phyloP scores from a whole-genome alignment of 2,888 invertebrate genomes.

The Latrodectus hesperus region DNA sequence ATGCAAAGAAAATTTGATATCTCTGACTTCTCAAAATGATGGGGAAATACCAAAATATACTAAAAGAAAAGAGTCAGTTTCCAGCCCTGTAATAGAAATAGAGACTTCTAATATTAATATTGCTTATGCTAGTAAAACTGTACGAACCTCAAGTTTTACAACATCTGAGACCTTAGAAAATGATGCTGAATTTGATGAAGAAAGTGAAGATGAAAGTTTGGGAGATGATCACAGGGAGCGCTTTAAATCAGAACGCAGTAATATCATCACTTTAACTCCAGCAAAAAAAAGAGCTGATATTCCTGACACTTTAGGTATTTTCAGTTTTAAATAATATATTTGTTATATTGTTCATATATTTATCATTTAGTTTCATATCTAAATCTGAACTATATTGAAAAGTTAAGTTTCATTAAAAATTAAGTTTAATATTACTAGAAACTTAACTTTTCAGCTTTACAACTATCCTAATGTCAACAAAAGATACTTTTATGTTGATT shows the following conservation, averaged over 20 bases:
- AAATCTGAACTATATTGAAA: too few species aligned
- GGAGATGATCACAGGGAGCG: constrained; percentile 63
- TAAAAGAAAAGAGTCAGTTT: constrained; percentile 28
- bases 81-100: constrained; percentile 25
- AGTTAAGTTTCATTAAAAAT: too few species aligned
- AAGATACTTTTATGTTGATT: too few species aligned
- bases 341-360: too few species aligned
- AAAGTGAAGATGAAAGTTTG: constrained; percentile 61
- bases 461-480: too few species aligned
- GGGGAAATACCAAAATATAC: neutral
- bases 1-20: constrained; percentile 47
- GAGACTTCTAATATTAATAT: neutral
- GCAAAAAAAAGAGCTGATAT: constrained; percentile 62
- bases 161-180: neutral
- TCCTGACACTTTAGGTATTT: constrained; percentile 65
- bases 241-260: constrained; percentile 63
- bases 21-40: constrained; percentile 36
- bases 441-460: too few species aligned
- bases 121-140: neutral
- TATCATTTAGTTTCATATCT: too few species aligned
- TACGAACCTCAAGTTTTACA: neutral
- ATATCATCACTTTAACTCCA: constrained; percentile 65
- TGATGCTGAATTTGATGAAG: constrained; percentile 58
- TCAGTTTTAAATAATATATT: neutral
- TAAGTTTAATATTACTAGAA: too few species aligned